phyloP scores from a whole-genome alignment of 2,113 vertebrate genomes.

The Terrapene triunguis region DNA sequence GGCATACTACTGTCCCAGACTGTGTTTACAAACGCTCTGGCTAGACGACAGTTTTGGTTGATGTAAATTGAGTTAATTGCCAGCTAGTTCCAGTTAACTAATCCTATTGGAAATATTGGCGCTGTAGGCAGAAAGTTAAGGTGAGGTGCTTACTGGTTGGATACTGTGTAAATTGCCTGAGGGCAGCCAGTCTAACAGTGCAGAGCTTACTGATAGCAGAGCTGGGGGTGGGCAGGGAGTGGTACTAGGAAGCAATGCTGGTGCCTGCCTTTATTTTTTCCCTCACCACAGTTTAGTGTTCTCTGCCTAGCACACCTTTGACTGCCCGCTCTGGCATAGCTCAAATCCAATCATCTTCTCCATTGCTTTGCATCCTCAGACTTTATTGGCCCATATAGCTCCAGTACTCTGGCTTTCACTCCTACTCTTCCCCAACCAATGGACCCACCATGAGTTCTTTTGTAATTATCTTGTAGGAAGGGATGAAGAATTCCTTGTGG shows the following conservation, averaged over 20 bases:
- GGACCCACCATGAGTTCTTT: no score
- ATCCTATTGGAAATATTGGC: no score
- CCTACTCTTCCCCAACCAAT: no score
- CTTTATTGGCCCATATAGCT: neutral
- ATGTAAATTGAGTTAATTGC: neutral
- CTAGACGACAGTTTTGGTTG: neutral
- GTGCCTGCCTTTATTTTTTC: neutral
- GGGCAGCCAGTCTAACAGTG: neutral
- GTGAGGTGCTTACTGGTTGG: neutral
- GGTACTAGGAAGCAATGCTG: neutral
- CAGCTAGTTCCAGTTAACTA: neutral
- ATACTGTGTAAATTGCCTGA: neutral
- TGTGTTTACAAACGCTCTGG: neutral
- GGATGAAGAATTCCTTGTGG: no score
- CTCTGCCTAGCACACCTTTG: neutral
- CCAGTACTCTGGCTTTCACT: neutral
- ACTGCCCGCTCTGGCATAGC: no score
- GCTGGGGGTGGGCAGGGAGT: neutral
- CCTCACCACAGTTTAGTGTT: neutral
- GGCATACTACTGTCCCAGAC: neutral
- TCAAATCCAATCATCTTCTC: neutral
- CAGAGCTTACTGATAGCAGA: neutral
- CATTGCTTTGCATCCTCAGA: neutral
- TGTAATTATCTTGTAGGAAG: no score
- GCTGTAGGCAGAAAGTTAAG: no score